phyloP scores from a whole-genome alignment of 2,113 vertebrate species.

The Salminus brasiliensis region DNA sequence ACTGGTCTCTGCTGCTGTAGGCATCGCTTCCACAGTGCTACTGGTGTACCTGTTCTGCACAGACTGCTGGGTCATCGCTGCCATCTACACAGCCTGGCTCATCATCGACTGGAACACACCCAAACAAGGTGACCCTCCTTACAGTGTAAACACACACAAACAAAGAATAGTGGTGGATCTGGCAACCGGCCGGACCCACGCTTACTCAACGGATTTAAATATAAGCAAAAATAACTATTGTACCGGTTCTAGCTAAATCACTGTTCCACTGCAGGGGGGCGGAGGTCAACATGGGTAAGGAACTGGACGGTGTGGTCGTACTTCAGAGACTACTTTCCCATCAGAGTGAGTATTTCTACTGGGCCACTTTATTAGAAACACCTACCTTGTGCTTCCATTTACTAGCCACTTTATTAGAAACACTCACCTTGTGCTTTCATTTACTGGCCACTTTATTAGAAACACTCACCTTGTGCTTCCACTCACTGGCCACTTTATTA shows the following conservation, averaged over 20 bases:
- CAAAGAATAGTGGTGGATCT: not conserved
- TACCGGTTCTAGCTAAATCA: not conserved
- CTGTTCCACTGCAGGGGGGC: conserved; percentile 78
- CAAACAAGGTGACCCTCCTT: conserved; percentile 81
- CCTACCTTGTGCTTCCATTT: not conserved
- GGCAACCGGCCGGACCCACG: not conserved
- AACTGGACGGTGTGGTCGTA: conserved; percentile 95
- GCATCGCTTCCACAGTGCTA: conserved; percentile 80
- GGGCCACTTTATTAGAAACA: not conserved
- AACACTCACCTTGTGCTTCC: not conserved
- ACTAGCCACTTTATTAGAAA: conserved; percentile 2
- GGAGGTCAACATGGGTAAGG: conserved; percentile 93
- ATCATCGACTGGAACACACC: conserved; percentile 97
- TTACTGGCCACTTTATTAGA: not conserved
- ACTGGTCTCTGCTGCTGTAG: conserved; percentile 67
- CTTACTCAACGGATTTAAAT: too few relatives aligned
- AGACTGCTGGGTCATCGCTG: conserved; percentile 89
- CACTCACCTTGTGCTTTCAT: not conserved
- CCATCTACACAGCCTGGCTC: conserved; percentile 90
- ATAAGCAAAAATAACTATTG: too few relatives aligned
- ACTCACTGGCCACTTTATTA: not conserved
- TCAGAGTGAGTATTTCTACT: conserved; percentile 80
- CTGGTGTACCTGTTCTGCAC: conserved; percentile 93
- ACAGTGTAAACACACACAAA: not conserved
- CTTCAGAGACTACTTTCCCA: conserved; percentile 95